Percentiles rank a stretch among this genome's conserved stretches.
Evolutionary conservation across 2,888 invertebrate genomes (phyloP).

Genomic region (Protodeltote pygarga): DNA sequence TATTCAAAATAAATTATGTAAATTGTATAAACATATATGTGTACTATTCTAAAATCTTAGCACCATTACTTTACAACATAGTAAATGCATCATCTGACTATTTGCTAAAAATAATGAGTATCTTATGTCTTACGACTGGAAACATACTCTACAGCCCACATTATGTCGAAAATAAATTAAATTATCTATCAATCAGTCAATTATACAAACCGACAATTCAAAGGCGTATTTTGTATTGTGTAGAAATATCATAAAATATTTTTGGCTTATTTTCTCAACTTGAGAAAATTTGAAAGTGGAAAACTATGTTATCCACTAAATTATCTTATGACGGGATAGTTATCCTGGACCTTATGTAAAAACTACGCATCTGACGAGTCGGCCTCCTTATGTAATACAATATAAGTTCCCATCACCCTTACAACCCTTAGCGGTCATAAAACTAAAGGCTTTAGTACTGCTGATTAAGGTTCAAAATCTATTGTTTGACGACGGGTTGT

Average conservation of each 20-base stretch:
- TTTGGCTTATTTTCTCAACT: neutral
- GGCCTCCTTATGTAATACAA: slow-evolving; percentile 40
- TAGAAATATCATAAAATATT: slow-evolving; percentile 5
- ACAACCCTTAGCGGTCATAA: slow-evolving; percentile 16
- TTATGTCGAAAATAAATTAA: slow-evolving; percentile 22
- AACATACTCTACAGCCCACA: slow-evolving; percentile 28
- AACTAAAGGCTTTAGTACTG: slow-evolving; percentile 17
- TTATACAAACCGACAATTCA: slow-evolving; percentile 46
- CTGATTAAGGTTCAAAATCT: slow-evolving; percentile 21
- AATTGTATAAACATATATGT: slow-evolving; percentile 22
- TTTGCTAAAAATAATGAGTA: slow-evolving; percentile 71
- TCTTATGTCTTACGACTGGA: slow-evolving; percentile 57
- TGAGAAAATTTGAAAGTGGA: neutral
- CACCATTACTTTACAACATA: slow-evolving; percentile 70
- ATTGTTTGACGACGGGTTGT: slow-evolving; percentile 62
- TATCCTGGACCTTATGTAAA: neutral
- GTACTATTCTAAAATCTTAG: slow-evolving; percentile 55
- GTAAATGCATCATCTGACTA: slow-evolving; percentile 83
- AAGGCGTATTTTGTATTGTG: slow-evolving; percentile 28
- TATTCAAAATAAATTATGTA: slow-evolving; percentile 46
- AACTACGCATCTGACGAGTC: slow-evolving; percentile 44
- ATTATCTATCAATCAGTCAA: slow-evolving; percentile 43
- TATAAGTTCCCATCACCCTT: slow-evolving; percentile 41
- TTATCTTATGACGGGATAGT: neutral
- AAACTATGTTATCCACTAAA: neutral